phyloP scores from a whole-genome alignment of 1,140 invertebrate genomes.

The Euura lappo region DNA sequence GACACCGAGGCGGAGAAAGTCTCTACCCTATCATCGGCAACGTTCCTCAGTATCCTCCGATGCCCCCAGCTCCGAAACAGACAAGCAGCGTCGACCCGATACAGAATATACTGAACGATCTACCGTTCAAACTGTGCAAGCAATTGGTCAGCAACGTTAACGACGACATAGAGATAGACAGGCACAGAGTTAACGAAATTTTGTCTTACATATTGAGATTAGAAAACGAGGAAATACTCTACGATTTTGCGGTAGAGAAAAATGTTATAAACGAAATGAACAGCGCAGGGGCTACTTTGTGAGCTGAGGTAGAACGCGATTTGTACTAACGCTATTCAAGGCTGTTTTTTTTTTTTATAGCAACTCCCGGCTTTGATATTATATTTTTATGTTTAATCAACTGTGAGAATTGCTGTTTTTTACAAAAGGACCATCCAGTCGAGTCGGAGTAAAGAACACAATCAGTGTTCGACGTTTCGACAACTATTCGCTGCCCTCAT shows the following conservation, averaged over 20 bases:
- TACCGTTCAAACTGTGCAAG: slow-evolving; percentile 52
- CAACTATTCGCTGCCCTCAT: too few relatives aligned
- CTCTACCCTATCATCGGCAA: slow-evolving; percentile 45
- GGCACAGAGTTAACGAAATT: slow-evolving; percentile 49
- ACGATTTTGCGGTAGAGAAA: slow-evolving; percentile 52
- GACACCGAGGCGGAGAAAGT: neutral
- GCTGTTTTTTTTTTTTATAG: too few relatives aligned
- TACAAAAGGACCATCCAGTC: too few relatives aligned
- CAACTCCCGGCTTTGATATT: too few relatives aligned
- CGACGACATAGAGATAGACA: slow-evolving; percentile 47
- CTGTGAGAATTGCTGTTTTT: too few relatives aligned
- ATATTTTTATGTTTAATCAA: too few relatives aligned
- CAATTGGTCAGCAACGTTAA: slow-evolving; percentile 39
- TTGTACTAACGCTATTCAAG: too few relatives aligned
- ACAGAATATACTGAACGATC: slow-evolving; percentile 42
- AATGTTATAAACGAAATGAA: slow-evolving; percentile 55
- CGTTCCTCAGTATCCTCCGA: slow-evolving; percentile 23
- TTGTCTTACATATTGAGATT: slow-evolving; percentile 46
- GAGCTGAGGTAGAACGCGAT: slow-evolving; percentile 11
- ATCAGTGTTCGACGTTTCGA: too few relatives aligned
- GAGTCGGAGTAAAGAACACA: too few relatives aligned
- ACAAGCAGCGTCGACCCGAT: slow-evolving; percentile 37
- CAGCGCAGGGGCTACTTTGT: slow-evolving; percentile 18
- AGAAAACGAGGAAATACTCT: slow-evolving; percentile 39
- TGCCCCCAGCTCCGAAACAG: slow-evolving; percentile 22